phyloP scores from a whole-genome alignment of 37 sponge, comb jelly and placozoan genomes.

The Beroe forskalii region DNA sequence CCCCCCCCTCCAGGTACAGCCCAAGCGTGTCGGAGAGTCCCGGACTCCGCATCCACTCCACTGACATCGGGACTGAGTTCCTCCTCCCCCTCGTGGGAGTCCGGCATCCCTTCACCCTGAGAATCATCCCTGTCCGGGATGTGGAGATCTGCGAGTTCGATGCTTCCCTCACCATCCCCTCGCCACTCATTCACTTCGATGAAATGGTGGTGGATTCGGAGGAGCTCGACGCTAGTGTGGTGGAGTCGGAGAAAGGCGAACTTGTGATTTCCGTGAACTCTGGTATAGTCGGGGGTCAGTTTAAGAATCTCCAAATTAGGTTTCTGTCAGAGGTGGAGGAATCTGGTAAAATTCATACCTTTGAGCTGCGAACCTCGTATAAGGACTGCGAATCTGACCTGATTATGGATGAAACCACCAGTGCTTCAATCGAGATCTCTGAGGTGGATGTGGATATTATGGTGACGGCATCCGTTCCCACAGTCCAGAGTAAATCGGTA shows the following conservation, averaged over 20 bases:
- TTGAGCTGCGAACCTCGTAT: neutral
- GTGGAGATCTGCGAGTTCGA: conserved; percentile 4
- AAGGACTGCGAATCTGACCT: neutral
- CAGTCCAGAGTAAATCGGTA: neutral
- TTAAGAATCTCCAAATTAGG: neutral
- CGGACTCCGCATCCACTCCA: conserved; percentile 25
- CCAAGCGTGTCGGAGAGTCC: neutral
- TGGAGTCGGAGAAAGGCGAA: too few species aligned
- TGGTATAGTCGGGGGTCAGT: neutral
- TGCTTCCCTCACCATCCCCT: conserved; percentile 13
- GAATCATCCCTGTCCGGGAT: neutral
- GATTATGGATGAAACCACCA: conserved; percentile 44
- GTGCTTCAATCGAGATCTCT: conserved; percentile 41
- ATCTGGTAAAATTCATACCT: conserved; percentile 7
- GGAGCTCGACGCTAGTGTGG: neutral
- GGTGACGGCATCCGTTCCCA: neutral
- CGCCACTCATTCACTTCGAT: neutral
- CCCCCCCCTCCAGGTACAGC: neutral
- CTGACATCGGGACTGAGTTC: conserved; percentile 42
- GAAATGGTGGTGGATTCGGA: neutral
- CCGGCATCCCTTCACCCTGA: conserved; percentile 22
- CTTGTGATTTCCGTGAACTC: neutral
- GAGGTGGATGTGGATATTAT: neutral
- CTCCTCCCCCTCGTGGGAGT: neutral
- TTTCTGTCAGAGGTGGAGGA: conserved; percentile 13